A percentile compares a stretch with the other conserved stretches of the same genome.
Conservation (phyloP, 1,140 invertebrate genomes). For the Drosophila aff. region DNA sequence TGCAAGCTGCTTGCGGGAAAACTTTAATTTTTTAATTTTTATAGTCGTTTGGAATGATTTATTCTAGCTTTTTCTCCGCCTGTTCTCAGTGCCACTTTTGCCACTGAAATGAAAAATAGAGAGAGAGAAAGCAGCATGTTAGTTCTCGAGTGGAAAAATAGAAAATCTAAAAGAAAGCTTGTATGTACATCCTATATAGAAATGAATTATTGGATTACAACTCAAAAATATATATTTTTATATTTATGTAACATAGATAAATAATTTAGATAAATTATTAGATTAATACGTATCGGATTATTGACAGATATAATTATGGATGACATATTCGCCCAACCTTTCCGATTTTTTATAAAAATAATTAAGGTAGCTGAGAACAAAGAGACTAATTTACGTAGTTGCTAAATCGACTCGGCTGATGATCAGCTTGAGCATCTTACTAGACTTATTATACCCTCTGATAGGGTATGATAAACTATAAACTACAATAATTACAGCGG, state of each 20-base stretch:
- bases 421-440: no score
- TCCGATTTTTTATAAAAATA: no score
- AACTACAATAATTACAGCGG: constrained; percentile 12
- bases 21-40: constrained; percentile 27
- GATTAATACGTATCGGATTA: no score
- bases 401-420: no score
- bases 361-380: no score
- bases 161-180: constrained; percentile 5
- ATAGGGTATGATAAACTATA: neutral
- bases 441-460: neutral
- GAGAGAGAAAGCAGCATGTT: constrained; percentile 28
- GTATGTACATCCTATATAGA: neutral
- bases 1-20: constrained; percentile 3
- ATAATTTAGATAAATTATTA: no score
- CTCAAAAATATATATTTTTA: no score
- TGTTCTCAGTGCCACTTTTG: constrained; percentile 16
- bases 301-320: no score
- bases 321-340: no score
- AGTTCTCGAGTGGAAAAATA: constrained; percentile 18
- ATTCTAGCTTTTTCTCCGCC: constrained; percentile 23
- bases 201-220: no score
- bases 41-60: constrained; percentile 63
- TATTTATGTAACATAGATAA: no score
- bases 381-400: no score
- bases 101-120: constrained; percentile 56